Evolutionary conservation across 2,113 vertebrate genomes (phyloP).

Genomic region (Bombycilla garrulus): DNA sequence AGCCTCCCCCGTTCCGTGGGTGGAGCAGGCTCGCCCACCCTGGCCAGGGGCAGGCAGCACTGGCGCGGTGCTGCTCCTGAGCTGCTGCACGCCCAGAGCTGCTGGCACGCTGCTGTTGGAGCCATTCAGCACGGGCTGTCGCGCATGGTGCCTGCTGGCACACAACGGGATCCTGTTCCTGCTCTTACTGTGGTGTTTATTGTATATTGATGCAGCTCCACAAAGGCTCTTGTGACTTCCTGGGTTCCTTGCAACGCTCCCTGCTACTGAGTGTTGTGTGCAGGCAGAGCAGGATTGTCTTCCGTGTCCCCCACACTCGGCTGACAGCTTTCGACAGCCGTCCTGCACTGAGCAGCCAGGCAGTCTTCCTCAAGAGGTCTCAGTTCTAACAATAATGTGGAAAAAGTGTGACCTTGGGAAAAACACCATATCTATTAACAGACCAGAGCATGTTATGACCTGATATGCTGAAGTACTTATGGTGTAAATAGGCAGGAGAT

Average conservation of each 20-base stretch:
- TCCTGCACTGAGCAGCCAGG: background rate
- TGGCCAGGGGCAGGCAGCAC: background rate
- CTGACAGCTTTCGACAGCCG: rapidly evolving
- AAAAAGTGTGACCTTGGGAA: background rate
- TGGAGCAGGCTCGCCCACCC: rapidly evolving
- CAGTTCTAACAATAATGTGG: background rate
- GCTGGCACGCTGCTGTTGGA: background rate
- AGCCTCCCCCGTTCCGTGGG: rapidly evolving
- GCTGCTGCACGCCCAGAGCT: background rate
- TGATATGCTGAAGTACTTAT: background rate
- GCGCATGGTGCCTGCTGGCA: rapidly evolving
- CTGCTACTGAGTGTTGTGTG: rapidly evolving
- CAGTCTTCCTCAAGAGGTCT: background rate
- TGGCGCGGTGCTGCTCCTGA: rapidly evolving
- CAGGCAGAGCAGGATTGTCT: background rate
- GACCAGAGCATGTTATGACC: background rate
- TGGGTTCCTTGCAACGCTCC: background rate
- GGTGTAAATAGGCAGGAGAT: background rate
- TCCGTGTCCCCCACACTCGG: rapidly evolving
- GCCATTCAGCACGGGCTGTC: background rate
- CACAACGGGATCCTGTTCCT: background rate
- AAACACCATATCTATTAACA: background rate
- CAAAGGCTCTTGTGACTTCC: background rate
- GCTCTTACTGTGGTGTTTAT: background rate
- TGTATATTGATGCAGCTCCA: background rate